A percentile compares a stretch with the other conserved stretches of the same genome.
phyloP scores from a whole-genome alignment of 1,140 invertebrate genomes.

The Pseudobourletiella spinata region DNA sequence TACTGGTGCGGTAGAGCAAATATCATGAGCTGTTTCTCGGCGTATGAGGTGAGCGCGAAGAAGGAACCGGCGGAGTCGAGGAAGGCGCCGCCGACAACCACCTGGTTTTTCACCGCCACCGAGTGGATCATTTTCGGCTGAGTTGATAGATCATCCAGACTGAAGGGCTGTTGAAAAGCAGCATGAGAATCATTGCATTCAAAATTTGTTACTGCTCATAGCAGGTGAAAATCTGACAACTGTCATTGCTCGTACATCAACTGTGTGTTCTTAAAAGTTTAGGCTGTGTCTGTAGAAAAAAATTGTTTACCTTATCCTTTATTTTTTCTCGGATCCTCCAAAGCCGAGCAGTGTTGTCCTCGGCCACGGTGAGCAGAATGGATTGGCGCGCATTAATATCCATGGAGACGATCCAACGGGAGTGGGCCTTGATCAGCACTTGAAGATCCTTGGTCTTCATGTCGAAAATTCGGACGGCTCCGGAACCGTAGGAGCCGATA shows the following conservation, averaged over 20 bases:
- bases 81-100: neutral
- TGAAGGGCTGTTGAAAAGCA: neutral
- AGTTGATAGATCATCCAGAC: neutral
- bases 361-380: slow-evolving; percentile 20
- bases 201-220: neutral
- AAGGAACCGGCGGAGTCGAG: neutral
- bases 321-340: slow-evolving; percentile 3
- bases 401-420: slow-evolving; percentile 28
- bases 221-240: neutral
- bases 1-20: too few relatives aligned
- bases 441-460: slow-evolving; percentile 5
- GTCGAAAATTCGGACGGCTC: slow-evolving; percentile 19
- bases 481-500: slow-evolving; percentile 19
- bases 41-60: slow-evolving; percentile 1
- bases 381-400: slow-evolving; percentile 1
- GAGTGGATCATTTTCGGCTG: neutral
- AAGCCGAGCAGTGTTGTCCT: slow-evolving; percentile 15
- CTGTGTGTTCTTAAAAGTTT: neutral
- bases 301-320: neutral
- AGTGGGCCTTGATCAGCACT: slow-evolving; percentile 19
- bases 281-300: neutral
- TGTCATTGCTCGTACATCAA: neutral
- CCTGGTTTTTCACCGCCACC: slow-evolving; percentile 4
- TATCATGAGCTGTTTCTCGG: slow-evolving; percentile 2
- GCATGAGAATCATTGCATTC: neutral